phyloP scores from a whole-genome alignment of 23 tunicate species.

The Trididemnum clinides region DNA sequence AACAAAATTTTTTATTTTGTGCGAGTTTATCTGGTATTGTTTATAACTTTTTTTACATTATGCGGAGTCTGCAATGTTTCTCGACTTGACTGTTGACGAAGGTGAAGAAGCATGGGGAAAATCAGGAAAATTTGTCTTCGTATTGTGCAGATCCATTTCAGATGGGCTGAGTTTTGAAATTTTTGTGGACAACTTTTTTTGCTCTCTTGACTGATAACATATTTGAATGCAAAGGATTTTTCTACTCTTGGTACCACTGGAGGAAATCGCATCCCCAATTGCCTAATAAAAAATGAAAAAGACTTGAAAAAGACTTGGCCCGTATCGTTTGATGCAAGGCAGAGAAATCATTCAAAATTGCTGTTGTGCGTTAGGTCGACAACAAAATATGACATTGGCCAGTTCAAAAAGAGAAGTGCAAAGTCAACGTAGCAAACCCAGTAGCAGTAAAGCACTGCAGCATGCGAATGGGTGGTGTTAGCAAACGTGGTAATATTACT shows the following conservation, averaged over 20 bases:
- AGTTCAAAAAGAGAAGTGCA: background rate
- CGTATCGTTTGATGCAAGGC: background rate
- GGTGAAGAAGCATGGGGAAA: background rate
- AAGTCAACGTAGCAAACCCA: no score
- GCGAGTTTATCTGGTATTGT: constrained; percentile 5
- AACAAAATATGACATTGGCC: background rate
- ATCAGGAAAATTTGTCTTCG: background rate
- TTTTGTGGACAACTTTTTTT: background rate
- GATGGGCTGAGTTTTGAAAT: background rate
- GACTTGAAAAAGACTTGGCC: background rate
- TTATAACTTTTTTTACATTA: background rate
- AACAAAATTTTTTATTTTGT: background rate
- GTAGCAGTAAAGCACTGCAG: background rate
- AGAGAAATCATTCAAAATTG: background rate
- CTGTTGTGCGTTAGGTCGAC: background rate
- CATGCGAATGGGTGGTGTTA: background rate
- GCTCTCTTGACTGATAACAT: background rate
- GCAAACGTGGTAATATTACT: background rate
- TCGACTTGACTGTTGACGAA: background rate
- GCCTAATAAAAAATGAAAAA: background rate
- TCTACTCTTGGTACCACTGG: background rate
- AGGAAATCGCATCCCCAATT: background rate
- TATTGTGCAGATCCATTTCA: background rate
- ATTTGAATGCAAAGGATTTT: background rate
- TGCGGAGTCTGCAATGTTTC: constrained; percentile 1